Evolutionary conservation across 2,797 vertebrate species (phyloP), one percentile per base, ranked within the genome.

Genomic region (Acanthurus tractus): DNA sequence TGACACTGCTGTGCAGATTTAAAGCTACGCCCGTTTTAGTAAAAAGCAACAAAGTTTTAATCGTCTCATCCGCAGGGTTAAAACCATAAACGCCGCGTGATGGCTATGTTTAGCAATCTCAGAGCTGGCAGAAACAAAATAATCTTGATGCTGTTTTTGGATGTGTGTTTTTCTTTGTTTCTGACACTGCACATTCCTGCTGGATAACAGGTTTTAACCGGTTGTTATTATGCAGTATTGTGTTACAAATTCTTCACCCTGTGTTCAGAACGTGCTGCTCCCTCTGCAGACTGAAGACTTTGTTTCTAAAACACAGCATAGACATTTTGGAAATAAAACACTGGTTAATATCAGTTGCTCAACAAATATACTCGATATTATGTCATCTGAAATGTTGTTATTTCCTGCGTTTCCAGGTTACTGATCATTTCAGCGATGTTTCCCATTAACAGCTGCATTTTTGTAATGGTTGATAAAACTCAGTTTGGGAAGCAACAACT

Each of bases 161-260:
- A 88, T 52, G 49, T 78, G 79, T 82, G 53, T 82, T 88, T 64
- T 86, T 82, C 70, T 86, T 79, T 82, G 74, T 90, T 86, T 90
- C 91, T 92, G 91, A 93, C 85, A 0, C 86, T 80, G 92, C 92
- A 93, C 88, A 93, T 93, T 94, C 91, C 90, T 79, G 78, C 70
- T 9, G 90, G 85, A 94, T 89, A 91, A 84, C 83, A 89, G 87
- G 88, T 89, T 93, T 91, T 86, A 88, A 78, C 86, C 72, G 78
- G 79, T 86, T 88, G 79, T 92, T 90, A 84, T 88, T 89, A 67
- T 76, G 76, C 75, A 71, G 89, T 82, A 78, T 92, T 91, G 74
- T 77, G 84, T 92, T 93, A 85, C 93, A 89, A 42, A 82, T 88
- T 87, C 83, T 88, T 84, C 22, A n/a, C 57, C 72, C 73, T 8